phyloP scores from a whole-genome alignment of 2,797 vertebrate species.

The Brachymystax lenok region DNA sequence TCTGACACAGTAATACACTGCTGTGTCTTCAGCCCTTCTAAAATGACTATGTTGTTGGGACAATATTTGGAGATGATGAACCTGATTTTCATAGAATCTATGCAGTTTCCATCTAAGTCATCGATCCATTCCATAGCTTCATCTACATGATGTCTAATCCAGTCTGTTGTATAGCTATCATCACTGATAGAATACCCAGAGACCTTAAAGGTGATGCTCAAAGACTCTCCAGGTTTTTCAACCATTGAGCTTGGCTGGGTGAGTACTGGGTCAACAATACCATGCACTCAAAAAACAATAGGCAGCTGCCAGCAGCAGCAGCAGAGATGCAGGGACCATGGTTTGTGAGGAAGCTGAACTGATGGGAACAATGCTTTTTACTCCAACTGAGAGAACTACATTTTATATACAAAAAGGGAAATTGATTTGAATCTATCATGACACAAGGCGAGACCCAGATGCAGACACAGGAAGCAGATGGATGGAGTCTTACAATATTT shows the following conservation, averaged over 20 bases:
- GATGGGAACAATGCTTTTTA: not conserved
- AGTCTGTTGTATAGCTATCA: constrained; percentile 15
- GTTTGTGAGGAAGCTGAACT: constrained; percentile 13
- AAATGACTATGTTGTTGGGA: constrained; percentile 16
- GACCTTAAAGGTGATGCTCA: too few species aligned
- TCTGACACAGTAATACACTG: constrained; percentile 1
- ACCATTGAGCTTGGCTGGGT: not conserved
- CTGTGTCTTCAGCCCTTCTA: constrained; percentile 36
- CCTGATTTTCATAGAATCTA: not conserved
- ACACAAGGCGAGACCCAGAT: too few species aligned
- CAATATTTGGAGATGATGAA: not conserved
- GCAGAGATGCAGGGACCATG: constrained; percentile 46
- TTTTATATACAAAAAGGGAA: too few species aligned
- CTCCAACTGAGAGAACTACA: not conserved
- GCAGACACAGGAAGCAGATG: too few species aligned
- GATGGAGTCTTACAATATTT: too few species aligned
- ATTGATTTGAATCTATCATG: too few species aligned
- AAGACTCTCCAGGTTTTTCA: too few species aligned
- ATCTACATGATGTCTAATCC: constrained; percentile 18
- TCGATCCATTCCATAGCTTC: constrained; percentile 22
- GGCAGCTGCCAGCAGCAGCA: constrained; percentile 40
- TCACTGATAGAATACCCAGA: too few species aligned
- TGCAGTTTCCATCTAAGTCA: not conserved
- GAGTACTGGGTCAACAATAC: constrained; percentile 18
- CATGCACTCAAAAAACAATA: constrained; percentile 21